These are phyloP conservation scores for Oncorhynchus gorbuscha DNA, from an alignment of 2,113 vertebrate genomes.

Conservation along the genomic window DNA sequence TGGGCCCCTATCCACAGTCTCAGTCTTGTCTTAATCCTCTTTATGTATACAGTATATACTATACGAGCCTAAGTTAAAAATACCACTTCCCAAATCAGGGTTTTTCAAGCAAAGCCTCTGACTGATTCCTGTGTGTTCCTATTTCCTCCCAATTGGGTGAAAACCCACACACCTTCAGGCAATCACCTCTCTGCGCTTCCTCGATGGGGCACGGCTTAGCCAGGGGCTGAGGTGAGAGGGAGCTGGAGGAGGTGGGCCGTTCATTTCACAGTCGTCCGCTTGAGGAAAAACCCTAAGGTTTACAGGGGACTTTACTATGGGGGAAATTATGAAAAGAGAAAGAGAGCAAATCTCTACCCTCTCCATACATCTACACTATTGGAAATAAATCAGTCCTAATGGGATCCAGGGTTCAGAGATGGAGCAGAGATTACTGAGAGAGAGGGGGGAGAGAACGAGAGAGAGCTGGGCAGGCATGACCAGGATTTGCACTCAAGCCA, in stretches of 20 bases:
- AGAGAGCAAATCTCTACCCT: conserved; percentile 68
- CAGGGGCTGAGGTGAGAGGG: neutral
- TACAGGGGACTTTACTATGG: conserved; percentile 46
- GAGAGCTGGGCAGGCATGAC: conserved; percentile 49
- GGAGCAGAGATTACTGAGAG: conserved; percentile 74
- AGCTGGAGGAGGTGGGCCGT: neutral
- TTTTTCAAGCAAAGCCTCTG: no score
- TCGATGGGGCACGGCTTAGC: neutral
- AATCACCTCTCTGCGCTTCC: neutral
- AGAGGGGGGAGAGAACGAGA: conserved; percentile 41
- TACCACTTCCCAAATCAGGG: no score
- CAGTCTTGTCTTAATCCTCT: no score
- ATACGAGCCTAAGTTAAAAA: no score
- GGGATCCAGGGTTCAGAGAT: conserved; percentile 76
- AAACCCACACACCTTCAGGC: no score
- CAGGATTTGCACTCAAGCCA: conserved; percentile 59
- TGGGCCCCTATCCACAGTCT: no score
- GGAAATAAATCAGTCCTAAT: conserved; percentile 80
- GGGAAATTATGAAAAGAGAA: conserved; percentile 58
- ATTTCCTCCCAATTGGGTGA: no score
- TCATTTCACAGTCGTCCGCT: neutral
- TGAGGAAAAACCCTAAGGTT: conserved; percentile 30
- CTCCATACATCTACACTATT: conserved; percentile 74
- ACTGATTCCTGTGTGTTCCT: no score
- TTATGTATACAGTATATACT: no score